phyloP scores from a whole-genome alignment of 2,888 invertebrate genomes.

The Itoplectis maculator region DNA sequence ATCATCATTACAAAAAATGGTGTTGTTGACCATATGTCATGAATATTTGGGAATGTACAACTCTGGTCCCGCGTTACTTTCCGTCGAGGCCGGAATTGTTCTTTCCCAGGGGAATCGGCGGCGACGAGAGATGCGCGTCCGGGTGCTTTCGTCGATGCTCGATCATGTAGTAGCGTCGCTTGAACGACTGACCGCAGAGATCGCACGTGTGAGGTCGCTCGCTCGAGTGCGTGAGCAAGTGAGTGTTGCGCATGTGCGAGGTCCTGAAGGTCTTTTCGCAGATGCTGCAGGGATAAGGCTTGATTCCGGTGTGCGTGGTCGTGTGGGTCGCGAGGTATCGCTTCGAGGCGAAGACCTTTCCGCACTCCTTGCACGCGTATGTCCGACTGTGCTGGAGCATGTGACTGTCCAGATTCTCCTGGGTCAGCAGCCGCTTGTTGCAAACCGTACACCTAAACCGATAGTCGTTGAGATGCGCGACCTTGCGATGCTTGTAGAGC shows the following conservation, averaged over 20 bases:
- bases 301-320: constrained; percentile 74
- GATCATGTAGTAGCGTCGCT: constrained; percentile 73
- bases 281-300: constrained; percentile 76
- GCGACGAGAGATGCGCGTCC: constrained; percentile 72
- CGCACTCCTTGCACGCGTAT: constrained; percentile 78
- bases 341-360: constrained; percentile 77
- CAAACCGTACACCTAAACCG: constrained; percentile 77
- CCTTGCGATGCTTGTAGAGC: constrained; percentile 77
- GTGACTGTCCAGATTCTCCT: constrained; percentile 76
- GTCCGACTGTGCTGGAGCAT: constrained; percentile 75
- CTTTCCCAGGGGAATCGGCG: constrained; percentile 70
- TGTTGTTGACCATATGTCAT: too few relatives aligned
- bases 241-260: constrained; percentile 73
- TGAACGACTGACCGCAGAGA: constrained; percentile 76
- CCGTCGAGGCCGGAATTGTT: constrained; percentile 24
- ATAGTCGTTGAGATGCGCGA: constrained; percentile 78
- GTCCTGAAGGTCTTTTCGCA: constrained; percentile 78
- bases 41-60: too few relatives aligned
- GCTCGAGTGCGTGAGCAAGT: constrained; percentile 74
- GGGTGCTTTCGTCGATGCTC: constrained; percentile 75
- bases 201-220: constrained; percentile 76
- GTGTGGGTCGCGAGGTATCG: constrained; percentile 76
- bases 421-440: constrained; percentile 76
- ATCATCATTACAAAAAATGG: too few relatives aligned
- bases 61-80: too few relatives aligned